Conservation (phyloP, 2,888 invertebrate species). For the Oasisia sp. region DNA sequence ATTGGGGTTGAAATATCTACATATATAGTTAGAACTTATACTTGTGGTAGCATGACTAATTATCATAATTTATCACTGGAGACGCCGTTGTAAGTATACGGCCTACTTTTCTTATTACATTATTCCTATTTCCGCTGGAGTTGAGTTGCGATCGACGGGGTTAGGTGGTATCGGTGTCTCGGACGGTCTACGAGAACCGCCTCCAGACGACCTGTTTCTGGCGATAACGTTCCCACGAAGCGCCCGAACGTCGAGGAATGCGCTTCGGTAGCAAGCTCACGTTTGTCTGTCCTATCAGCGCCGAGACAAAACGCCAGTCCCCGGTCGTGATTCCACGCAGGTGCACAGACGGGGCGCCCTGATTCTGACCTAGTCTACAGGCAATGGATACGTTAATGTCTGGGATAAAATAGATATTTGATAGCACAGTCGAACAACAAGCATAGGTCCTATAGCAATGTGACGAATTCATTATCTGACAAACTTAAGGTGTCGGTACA, state of each 20-base stretch:
- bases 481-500: not conserved
- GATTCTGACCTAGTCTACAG: not conserved
- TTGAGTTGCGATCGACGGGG: not conserved
- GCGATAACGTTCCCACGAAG: not conserved
- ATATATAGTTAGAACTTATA: no score
- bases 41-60: not conserved
- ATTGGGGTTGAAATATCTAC: no score
- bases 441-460: not conserved
- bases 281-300: not conserved
- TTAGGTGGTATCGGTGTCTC: not conserved
- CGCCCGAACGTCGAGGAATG: constrained; percentile 6
- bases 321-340: not conserved
- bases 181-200: not conserved
- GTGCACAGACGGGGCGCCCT: not conserved
- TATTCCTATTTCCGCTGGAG: not conserved
- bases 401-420: not conserved
- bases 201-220: not conserved
- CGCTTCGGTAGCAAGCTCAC: not conserved
- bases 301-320: not conserved
- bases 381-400: not conserved
- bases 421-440: not conserved
- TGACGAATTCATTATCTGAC: not conserved
- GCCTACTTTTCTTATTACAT: not conserved
- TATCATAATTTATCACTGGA: not conserved
- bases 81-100: not conserved